Conservation (phyloP, 53 echinoderm and acorn worm genomes). For the Echinarachnius parma region DNA sequence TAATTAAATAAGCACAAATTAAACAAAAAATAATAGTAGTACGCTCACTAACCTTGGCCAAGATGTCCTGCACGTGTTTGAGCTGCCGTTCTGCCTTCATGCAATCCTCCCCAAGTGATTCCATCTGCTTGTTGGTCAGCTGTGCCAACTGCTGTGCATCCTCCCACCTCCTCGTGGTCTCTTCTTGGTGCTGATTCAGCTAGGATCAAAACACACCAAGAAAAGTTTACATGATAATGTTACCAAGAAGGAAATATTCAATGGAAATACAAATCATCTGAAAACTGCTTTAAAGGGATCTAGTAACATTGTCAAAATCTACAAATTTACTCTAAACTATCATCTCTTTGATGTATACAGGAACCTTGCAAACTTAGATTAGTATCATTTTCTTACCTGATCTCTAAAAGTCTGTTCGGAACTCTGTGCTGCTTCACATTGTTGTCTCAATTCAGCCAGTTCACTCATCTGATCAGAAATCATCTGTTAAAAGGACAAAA, state of each 20-base stretch:
- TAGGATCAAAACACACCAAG: too few relatives aligned
- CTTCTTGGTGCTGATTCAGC: constrained; percentile 45
- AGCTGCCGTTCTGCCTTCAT: constrained; percentile 64
- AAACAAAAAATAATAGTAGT: too few relatives aligned
- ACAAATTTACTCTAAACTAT: too few relatives aligned
- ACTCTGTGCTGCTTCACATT: not conserved
- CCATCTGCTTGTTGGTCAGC: constrained; percentile 57
- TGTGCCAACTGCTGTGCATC: constrained; percentile 49
- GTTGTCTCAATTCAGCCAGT: constrained; percentile 1
- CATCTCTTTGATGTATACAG: too few relatives aligned
- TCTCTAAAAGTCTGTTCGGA: constrained; percentile 26
- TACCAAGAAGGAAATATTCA: too few relatives aligned
- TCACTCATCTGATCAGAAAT: constrained; percentile 26
- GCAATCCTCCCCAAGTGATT: constrained; percentile 49
- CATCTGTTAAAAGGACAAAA: not conserved
- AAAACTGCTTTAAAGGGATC: too few relatives aligned
- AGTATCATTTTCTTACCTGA: constrained; percentile 31
- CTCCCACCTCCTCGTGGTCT: constrained; percentile 40
- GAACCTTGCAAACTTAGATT: too few relatives aligned
- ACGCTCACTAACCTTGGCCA: constrained; percentile 53
- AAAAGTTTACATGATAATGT: too few relatives aligned
- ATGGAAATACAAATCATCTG: too few relatives aligned
- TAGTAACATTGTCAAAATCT: too few relatives aligned
- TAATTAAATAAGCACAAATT: too few relatives aligned
- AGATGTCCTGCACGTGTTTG: constrained; percentile 66